Evolutionary conservation across 2,888 invertebrate genomes (phyloP), one percentile per base, ranked within the genome.

Genomic region (Pristionchus fissidentatus): DNA sequence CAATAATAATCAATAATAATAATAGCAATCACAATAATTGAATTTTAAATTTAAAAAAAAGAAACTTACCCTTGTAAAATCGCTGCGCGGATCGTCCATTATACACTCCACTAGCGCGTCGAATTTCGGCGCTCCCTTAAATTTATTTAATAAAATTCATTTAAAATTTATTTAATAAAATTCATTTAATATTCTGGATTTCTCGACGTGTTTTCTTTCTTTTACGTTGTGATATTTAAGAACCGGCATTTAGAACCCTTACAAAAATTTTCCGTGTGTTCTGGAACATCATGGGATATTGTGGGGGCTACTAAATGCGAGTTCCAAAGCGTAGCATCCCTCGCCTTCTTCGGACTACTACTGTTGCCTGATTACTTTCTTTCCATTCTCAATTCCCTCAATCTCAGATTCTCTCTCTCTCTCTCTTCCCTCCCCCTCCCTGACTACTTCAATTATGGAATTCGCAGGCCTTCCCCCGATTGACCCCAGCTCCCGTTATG

Each of bases 41-140:
- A n/a, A n/a, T n/a, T n/a, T n/a, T n/a, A n/a, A n/a, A n/a, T n/a
- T n/a, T n/a, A n/a, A n/a, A n/a, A n/a, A n/a, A n/a, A 29, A 19
- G 5, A 29, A 15, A 10, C 43, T 5, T 78, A 90, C 90, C 87
- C 87, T 87, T 83, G 85, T 87, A 66, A 89, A 89, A 70, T 89
- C 89, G 70, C 86, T 84, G n/a, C 86, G 87, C 70, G 85, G 66
- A 84, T 88, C 86, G 35, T 62, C 81, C 35, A 87, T 86, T 35
- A 84, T 84, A 75, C 89, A 89, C 83, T 89, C 89, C 35, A 89
- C 85, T 49, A 89, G 85, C 32, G 89, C 88, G 84, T 89, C 89
- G 75, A 89, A 81, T 80, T 87, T 88, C 78, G 86, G 85, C 83
- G 84, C 80, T 78, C 89, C 89, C 89, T 89, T 86, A 83, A 88